phyloP scores from a whole-genome alignment of 2,113 vertebrate genomes.

The Callocephalon fimbriatum region DNA sequence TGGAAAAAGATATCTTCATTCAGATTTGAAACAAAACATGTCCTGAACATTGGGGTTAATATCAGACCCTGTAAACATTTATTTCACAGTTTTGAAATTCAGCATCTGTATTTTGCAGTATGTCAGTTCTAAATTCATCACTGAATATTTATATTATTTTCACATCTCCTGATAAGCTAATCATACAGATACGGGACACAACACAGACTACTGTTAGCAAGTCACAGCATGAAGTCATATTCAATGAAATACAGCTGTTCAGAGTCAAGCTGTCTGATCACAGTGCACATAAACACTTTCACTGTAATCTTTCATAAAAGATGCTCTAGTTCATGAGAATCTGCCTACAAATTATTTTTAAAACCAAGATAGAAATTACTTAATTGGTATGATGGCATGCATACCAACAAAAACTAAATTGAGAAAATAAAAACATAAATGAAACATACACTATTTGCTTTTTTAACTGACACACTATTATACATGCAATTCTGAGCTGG shows the following conservation, averaged over 20 bases:
- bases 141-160: slow-evolving; percentile 17
- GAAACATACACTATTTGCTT: neutral
- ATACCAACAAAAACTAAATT: neutral
- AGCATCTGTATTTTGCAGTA: neutral
- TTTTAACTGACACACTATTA: neutral
- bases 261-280: neutral
- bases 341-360: neutral
- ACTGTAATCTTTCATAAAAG: neutral
- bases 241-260: neutral
- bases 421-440: fast-evolving
- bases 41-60: neutral
- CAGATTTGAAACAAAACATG: neutral
- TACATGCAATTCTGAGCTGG: neutral
- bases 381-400: neutral
- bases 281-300: neutral
- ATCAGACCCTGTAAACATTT: neutral
- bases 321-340: neutral
- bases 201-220: neutral
- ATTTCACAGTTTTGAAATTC: slow-evolving; percentile 10
- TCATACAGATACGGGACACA: fast-evolving
- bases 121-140: neutral
- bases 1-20: neutral
- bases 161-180: neutral
- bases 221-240: neutral
- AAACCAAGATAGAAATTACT: neutral